Evolutionary conservation across 2,113 vertebrate genomes (phyloP).

Genomic region (Elephas maximus): DNA sequence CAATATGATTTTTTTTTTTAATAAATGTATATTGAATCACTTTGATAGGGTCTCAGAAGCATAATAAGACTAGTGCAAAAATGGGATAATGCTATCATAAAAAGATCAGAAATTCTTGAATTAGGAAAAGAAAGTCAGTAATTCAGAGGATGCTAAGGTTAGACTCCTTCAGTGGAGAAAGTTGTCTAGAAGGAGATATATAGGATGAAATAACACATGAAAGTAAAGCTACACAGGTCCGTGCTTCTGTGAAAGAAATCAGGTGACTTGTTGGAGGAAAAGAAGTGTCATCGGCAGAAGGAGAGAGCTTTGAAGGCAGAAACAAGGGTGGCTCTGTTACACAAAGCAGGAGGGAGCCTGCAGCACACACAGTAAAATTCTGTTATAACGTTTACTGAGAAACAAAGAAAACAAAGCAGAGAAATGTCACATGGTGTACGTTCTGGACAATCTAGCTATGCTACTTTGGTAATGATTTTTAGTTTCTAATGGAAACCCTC

Average conservation of each 20-base stretch:
- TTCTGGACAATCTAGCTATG: constrained; percentile 41
- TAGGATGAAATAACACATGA: background rate
- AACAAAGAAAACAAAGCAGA: background rate
- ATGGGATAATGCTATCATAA: background rate
- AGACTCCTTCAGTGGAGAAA: background rate
- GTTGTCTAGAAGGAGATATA: background rate
- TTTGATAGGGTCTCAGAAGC: background rate
- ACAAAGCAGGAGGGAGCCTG: background rate
- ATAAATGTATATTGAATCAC: background rate
- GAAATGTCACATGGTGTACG: background rate
- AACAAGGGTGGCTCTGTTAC: background rate
- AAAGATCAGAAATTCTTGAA: constrained; percentile 15
- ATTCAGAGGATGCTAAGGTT: constrained; percentile 9
- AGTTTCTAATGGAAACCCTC: background rate
- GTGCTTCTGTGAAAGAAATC: background rate
- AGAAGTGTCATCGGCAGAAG: background rate
- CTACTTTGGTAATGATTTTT: constrained; percentile 47
- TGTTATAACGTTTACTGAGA: constrained; percentile 28
- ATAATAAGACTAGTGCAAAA: constrained; percentile 1
- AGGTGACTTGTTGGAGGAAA: background rate
- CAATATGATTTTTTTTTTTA: background rate
- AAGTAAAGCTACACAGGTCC: background rate
- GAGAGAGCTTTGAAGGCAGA: constrained; percentile 31
- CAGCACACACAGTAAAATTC: background rate
- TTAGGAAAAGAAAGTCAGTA: background rate